Evolutionary conservation across 1,140 invertebrate genomes (phyloP).

Genomic region (Theocolax elegans): DNA sequence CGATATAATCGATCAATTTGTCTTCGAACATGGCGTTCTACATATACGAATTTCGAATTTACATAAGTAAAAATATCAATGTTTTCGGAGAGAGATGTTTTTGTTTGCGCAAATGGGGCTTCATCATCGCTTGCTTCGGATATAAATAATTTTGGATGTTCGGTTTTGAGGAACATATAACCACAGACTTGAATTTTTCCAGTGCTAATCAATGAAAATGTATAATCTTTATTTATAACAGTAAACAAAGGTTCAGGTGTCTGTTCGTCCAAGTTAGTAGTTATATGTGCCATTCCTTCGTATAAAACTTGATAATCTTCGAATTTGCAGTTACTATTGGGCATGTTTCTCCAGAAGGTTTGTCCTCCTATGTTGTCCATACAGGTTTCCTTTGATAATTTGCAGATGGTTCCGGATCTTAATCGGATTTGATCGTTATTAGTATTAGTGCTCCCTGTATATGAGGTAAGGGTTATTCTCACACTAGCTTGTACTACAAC

Average conservation of each 20-base stretch:
- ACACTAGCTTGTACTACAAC: constrained; percentile 35
- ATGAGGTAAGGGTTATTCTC: constrained; percentile 1
- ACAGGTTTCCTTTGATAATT: not conserved
- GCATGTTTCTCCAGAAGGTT: constrained; percentile 26
- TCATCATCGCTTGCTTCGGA: constrained; percentile 18
- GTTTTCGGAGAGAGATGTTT: constrained; percentile 8
- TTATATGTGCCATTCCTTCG: constrained; percentile 14
- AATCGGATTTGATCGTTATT: constrained; percentile 6
- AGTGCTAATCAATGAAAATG: not conserved
- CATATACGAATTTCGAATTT: constrained; percentile 44
- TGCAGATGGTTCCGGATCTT: not conserved
- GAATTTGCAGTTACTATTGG: constrained; percentile 32
- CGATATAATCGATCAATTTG: constrained; percentile 32
- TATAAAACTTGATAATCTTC: constrained; percentile 30
- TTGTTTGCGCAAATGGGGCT: not conserved
- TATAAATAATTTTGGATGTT: constrained; percentile 38
- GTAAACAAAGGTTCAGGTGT: no score
- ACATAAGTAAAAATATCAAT: constrained; percentile 37
- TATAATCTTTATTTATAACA: not conserved
- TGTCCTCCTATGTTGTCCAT: constrained; percentile 6
- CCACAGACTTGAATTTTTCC: constrained; percentile 23
- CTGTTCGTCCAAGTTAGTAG: no score
- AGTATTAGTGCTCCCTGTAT: constrained; percentile 8
- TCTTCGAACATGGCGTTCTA: constrained; percentile 30
- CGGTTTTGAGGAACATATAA: constrained; percentile 27